These are phyloP conservation scores for Misgurnus mizolepis DNA, from an alignment of 2,113 vertebrate species.

Conservation along the genomic window DNA sequence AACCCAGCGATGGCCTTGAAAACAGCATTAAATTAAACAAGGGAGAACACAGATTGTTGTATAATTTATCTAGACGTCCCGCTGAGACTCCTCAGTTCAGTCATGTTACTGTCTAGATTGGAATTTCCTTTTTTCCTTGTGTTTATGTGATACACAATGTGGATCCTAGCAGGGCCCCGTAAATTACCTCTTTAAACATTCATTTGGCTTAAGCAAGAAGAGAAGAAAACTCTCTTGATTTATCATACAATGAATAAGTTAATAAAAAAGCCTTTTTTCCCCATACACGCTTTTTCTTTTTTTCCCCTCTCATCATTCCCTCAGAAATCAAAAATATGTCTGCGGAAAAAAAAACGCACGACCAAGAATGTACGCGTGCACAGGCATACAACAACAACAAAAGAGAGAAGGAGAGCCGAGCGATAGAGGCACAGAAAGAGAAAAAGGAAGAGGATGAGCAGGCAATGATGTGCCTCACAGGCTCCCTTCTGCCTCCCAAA, in stretches of 20 bases:
- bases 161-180: slow-evolving; percentile 73
- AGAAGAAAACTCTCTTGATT: slow-evolving; percentile 71
- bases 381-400: slow-evolving; percentile 76
- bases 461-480: slow-evolving; percentile 75
- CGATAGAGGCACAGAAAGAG: slow-evolving; percentile 58
- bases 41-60: slow-evolving; percentile 77
- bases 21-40: slow-evolving; percentile 78
- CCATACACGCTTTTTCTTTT: slow-evolving; percentile 63
- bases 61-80: slow-evolving; percentile 77
- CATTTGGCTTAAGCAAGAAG: slow-evolving; percentile 77
- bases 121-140: slow-evolving; percentile 77
- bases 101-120: slow-evolving; percentile 74
- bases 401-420: slow-evolving; percentile 63
- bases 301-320: slow-evolving; percentile 63
- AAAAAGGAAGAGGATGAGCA: slow-evolving; percentile 64
- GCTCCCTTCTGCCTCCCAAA: slow-evolving; percentile 78
- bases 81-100: slow-evolving; percentile 68
- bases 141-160: slow-evolving; percentile 77
- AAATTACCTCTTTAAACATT: slow-evolving; percentile 83
- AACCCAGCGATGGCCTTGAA: slow-evolving; percentile 71
- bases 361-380: slow-evolving; percentile 72
- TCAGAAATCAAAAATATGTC: slow-evolving; percentile 69
- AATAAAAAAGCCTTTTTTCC: slow-evolving; percentile 72
- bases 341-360: slow-evolving; percentile 51
- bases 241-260: slow-evolving; percentile 81